Evolutionary conservation across 2,797 vertebrate species (phyloP).

Genomic region (Gymnodraco acuticeps): DNA sequence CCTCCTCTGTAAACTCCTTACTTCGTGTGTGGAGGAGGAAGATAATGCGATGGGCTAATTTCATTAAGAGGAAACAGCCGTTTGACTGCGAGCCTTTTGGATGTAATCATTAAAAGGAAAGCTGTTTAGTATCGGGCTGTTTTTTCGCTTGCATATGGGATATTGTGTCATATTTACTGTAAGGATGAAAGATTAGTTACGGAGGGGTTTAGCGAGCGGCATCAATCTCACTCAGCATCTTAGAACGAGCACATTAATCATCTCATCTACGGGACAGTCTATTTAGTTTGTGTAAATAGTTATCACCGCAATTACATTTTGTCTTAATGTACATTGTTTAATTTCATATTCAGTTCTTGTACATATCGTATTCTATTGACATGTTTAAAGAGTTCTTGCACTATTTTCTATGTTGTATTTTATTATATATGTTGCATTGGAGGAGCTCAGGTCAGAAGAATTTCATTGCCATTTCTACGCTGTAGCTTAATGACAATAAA

Average conservation of each 20-base stretch:
- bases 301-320: too few relatives aligned
- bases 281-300: too few relatives aligned
- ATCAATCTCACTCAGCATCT: constrained; percentile 84
- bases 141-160: constrained; percentile 72
- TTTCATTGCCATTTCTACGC: too few relatives aligned
- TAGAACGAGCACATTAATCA: constrained; percentile 80
- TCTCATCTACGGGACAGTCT: constrained; percentile 73
- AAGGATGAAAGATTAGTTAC: constrained; percentile 84
- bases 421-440: too few relatives aligned
- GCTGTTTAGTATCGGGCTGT: constrained; percentile 79
- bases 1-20: constrained; percentile 72
- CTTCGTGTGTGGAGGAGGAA: constrained; percentile 47
- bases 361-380: too few relatives aligned
- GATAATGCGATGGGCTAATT: constrained; percentile 73
- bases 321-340: too few relatives aligned
- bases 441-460: too few relatives aligned
- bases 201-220: constrained; percentile 70
- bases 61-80: constrained; percentile 75
- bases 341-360: too few relatives aligned
- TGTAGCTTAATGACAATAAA: too few relatives aligned
- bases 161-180: constrained; percentile 85
- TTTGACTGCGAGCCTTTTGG: constrained; percentile 74
- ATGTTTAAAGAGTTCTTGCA: too few relatives aligned
- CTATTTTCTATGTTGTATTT: too few relatives aligned
- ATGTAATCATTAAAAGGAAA: constrained; percentile 81